Evolutionary conservation across 1,140 invertebrate genomes (phyloP), one percentile per base, ranked within the genome.

Genomic region (Acromyrmex echinatior): DNA sequence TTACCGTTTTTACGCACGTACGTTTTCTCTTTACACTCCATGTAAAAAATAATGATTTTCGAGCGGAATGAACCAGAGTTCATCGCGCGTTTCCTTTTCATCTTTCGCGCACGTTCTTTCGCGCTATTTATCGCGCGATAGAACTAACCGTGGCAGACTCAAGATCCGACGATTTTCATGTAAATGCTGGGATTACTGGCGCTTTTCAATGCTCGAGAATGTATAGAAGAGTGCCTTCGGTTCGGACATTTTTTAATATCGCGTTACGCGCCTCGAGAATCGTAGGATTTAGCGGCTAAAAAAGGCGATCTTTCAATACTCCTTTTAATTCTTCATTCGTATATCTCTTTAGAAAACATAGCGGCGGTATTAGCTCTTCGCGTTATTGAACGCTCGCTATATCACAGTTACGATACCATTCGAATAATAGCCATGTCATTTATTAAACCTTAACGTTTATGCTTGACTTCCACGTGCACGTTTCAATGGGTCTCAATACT

Each of bases 211-310:
- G 39, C 18, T 10, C 28, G 70, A 49, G 80, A 49, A 76, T 31
- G 9, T 58, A 74, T 56, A 76, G 28, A 56, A 14, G 51, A 62
- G 35, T 25, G 25, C 58, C 80, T 84, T 84, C 28, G 56, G 56
- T 35, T 60, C 68, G 80, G 56, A 76, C 58, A 74, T 49, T 84
- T 84, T 84, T 76, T 84, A 84, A 84, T 84, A 84, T 84, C n/a
- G 70, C 25, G 70, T 84, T 76, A 84, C 70, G 70, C n/a, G 25
- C 31, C n/a, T 62, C 53, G 70, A 63, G 39, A 76, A 28, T 31
- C 68, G 45, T 49, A n/a, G n/a, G 56, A 25, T 76, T 84, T 84
- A 76, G 16, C 70, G 70, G 14, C 28, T 74, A 58, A 63, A 84
- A 84, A 74, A 84, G 80, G 35, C 28, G 70, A 51, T 18, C 56